Base-by-base conservation (phyloP, 2,888 invertebrate genomes). In the Drosophila barbarae region DNA sequence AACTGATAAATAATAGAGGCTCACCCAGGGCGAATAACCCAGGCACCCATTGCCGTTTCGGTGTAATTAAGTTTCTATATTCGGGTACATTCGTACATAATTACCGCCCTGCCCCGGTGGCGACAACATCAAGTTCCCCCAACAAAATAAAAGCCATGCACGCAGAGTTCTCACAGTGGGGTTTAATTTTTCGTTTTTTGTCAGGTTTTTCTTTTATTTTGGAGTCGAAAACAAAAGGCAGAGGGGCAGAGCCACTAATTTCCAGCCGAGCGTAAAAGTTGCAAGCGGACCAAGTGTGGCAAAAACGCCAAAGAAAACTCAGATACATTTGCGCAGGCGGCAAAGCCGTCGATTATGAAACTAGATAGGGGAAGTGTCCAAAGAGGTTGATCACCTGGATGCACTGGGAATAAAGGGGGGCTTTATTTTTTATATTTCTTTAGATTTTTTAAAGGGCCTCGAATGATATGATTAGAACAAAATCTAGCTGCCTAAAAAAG, bases 51-150 rank as follows among this genome's bases (percentile, higher is more conserved):
- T 67, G 56, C 34, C 49, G 49, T 54, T 54, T 36, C 15, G 13
- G 35, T 67, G 63, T 69, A 70, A 81, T 84, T 66, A 76, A 74
- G 59, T 68, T 71, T 72, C 71, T 72, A 63, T 68, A 72, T 73
- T 63, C 44, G 70, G 41, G 23, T 52, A 42, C 38, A 34, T 57
- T 30, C 32, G 35, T 44, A 44, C 66, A 30, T 65, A 57, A 69
- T 69, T 54, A 58, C 51, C 65, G 54, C 34, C 51, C 50, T 49
- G 41, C 34, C 51, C 50, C 53, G 41, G 28, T 56, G 41, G 49
- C 64, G 51, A 30, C 53, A 46, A 32, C 50, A 54, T 32, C 56
- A 44, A 42, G 44, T 52, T 52, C 21, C 44, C 38, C 21, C 34
- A 6, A n/a, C 39, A 50, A 50, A 39, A 13, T 26, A 38, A 46